phyloP scores from a whole-genome alignment of 35 echinoderm and acorn worm species.

The Holothuria glaberrima region DNA sequence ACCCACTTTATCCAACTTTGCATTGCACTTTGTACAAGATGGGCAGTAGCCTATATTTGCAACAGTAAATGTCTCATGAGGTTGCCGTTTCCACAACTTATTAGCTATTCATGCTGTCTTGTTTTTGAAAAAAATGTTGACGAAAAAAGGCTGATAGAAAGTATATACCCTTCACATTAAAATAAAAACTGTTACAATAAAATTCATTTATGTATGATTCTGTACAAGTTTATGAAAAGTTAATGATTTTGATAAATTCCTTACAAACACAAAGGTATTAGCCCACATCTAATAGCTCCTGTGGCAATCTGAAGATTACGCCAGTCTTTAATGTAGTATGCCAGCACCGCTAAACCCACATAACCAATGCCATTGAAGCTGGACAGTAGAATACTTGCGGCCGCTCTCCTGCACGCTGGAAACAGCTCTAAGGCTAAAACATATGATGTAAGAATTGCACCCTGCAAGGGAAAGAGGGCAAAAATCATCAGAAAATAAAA shows the following conservation, averaged over 20 bases:
- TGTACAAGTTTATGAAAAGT: not conserved
- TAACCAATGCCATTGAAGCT: constrained; percentile 32
- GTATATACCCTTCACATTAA: no score
- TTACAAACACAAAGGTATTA: constrained; percentile 47
- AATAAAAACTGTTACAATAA: no score
- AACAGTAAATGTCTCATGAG: no score
- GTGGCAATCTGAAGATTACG: constrained; percentile 42
- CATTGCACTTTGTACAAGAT: no score
- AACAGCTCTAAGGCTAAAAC: constrained; percentile 49
- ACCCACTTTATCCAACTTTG: no score
- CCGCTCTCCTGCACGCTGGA: constrained; percentile 27
- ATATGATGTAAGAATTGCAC: constrained; percentile 31
- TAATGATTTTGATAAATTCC: not conserved
- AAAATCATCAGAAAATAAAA: not conserved
- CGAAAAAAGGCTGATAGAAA: no score
- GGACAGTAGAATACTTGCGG: constrained; percentile 10
- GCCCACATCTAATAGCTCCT: constrained; percentile 10
- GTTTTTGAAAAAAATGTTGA: no score
- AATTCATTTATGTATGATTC: not conserved
- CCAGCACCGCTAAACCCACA: not conserved
- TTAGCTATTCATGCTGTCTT: no score
- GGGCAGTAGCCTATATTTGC: no score
- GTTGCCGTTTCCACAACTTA: no score
- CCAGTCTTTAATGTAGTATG: constrained; percentile 57
- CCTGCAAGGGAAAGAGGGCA: not conserved